Conservation (phyloP, 2,797 vertebrate species). For the Macrochelys suwanniensis region DNA sequence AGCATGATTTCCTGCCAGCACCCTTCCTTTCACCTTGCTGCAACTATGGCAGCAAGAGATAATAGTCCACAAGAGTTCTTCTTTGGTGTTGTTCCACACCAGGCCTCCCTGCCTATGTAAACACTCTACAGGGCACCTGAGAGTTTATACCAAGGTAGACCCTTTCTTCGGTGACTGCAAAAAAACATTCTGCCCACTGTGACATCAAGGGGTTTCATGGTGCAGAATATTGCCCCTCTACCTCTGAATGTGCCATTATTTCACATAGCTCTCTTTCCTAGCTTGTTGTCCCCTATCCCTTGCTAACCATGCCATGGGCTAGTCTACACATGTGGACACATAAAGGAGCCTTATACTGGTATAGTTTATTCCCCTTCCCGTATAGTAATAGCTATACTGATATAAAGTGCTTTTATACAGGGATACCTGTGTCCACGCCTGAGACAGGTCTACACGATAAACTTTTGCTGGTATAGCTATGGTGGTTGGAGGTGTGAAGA, state of each 20-base stretch:
- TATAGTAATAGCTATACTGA: neutral
- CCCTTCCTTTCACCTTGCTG: neutral
- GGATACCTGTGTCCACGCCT: neutral
- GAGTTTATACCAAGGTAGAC: neutral
- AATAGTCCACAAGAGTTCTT: neutral
- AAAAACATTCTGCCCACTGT: neutral
- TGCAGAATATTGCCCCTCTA: too few species aligned
- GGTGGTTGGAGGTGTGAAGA: neutral
- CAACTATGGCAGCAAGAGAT: neutral
- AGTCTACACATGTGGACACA: neutral
- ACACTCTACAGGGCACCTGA: neutral
- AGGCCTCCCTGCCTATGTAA: neutral
- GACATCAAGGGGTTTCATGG: neutral
- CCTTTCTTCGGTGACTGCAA: neutral
- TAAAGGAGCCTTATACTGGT: too few species aligned
- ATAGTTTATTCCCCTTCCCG: neutral
- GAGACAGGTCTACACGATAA: neutral
- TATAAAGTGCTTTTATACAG: neutral
- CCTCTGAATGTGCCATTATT: too few species aligned
- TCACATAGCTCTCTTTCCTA: too few species aligned
- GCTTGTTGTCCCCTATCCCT: neutral
- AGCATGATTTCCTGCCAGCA: neutral
- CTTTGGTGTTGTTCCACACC: neutral
- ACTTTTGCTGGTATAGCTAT: neutral
- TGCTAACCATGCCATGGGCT: neutral